phyloP scores from a whole-genome alignment of 2,113 vertebrate genomes.

The Falcunculus frontatus region DNA sequence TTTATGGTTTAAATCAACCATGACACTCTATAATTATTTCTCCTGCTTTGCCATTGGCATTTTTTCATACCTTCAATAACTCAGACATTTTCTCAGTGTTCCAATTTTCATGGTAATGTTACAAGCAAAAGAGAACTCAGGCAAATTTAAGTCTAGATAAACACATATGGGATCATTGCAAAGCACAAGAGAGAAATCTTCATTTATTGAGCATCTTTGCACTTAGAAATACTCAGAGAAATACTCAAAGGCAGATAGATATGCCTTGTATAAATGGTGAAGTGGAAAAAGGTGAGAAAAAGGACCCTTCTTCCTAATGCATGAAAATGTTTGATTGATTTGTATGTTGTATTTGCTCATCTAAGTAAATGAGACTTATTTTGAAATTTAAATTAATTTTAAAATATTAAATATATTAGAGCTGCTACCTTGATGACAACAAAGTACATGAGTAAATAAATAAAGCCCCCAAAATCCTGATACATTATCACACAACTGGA shows the following conservation, averaged over 20 bases:
- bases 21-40: neutral
- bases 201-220: neutral
- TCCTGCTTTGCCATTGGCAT: neutral
- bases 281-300: neutral
- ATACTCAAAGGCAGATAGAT: neutral
- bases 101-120: neutral
- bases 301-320: neutral
- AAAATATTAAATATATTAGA: neutral
- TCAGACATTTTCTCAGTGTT: neutral
- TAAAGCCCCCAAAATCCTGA: neutral
- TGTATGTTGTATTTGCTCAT: neutral
- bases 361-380: neutral
- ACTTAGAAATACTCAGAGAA: neutral
- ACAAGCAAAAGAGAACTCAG: neutral
- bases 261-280: neutral
- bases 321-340: neutral
- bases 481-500: neutral
- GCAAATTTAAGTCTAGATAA: neutral
- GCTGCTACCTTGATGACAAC: neutral
- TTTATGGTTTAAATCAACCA: neutral
- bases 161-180: neutral
- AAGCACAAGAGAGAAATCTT: neutral
- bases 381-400: neutral
- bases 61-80: neutral
- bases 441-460: neutral